Base-by-base conservation (phyloP, 1,140 invertebrate species). In the Drosophila pruinosa region DNA sequence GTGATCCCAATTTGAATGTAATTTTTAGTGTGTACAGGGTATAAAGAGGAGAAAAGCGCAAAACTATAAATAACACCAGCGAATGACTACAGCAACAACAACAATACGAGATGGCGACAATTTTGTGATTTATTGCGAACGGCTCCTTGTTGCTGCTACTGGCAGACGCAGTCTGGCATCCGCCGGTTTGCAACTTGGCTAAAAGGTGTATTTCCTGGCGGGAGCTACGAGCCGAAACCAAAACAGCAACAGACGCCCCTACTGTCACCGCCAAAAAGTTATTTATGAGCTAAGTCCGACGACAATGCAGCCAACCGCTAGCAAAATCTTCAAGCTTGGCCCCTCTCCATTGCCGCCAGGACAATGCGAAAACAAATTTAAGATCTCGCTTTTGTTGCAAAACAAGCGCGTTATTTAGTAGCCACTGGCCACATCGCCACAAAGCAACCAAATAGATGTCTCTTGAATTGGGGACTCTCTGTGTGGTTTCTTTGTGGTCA, bases 111-210 rank as follows among this genome's bases (percentile, higher is more conserved):
- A 22, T 52, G 56, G 68, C 61, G 52, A 71, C 68, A 71, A 71
- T 71, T 65, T 64, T 71, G 50, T 67, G 69, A 72, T 72, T 72
- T 72, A 72, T 72, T 53, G 53, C 62, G 12, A 52, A 21, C 69
- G 45, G 62, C 36, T 65, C 22, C 24, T 48, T 48, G 8, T 39
- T 43, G 36, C 12, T 41, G 12, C 22, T 45, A 17, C 17, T 19
- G 59, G 19, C 41, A 47, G 28, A n/a, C 26, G 19, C 43, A 28
- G 65, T 36, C 47, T 43, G 65, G 17, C 31, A 26, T 54, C 19
- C 14, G 50, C 58, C 17, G 50, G 52, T 43, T 71, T 22, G 61
- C 24, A 57, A 56, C 43, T 71, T 57, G 43, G 61, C 36, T 65
- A 50, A 65, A 56, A 71, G 68, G 68, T 65, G 61, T 71, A 57